Conservation (phyloP, 2,113 vertebrate genomes). For the Nyctereutes procyonoides region DNA sequence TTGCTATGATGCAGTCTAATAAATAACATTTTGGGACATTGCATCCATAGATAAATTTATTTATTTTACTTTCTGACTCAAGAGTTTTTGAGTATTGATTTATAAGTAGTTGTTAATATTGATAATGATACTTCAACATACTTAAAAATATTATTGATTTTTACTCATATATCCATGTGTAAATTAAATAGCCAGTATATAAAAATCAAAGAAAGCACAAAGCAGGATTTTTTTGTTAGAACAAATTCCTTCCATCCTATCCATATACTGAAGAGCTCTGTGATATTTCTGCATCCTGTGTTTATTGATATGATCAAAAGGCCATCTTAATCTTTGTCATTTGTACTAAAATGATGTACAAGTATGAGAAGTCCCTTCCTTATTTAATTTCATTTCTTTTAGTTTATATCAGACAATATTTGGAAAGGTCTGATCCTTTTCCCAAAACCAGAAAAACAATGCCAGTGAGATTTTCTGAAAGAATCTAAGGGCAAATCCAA, state of each 20-base stretch:
- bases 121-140: neutral
- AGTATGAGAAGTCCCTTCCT: neutral
- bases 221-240: neutral
- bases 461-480: neutral
- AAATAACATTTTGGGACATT: neutral
- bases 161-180: neutral
- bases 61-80: neutral
- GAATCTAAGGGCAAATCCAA: neutral
- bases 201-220: neutral
- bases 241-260: neutral
- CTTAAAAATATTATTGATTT: neutral
- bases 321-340: neutral
- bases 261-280: neutral
- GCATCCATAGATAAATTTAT: neutral
- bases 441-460: neutral
- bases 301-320: neutral
- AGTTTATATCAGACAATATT: neutral
- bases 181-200: constrained; percentile 3
- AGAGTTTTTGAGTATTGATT: neutral
- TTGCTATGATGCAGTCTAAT: neutral
- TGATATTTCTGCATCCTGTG: neutral
- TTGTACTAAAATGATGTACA: neutral
- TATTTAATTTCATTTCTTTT: constrained; percentile 7
- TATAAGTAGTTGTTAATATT: neutral
- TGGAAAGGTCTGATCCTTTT: neutral